phyloP scores from a whole-genome alignment of 2,888 invertebrate genomes.

The Hanleya hanleyi region DNA sequence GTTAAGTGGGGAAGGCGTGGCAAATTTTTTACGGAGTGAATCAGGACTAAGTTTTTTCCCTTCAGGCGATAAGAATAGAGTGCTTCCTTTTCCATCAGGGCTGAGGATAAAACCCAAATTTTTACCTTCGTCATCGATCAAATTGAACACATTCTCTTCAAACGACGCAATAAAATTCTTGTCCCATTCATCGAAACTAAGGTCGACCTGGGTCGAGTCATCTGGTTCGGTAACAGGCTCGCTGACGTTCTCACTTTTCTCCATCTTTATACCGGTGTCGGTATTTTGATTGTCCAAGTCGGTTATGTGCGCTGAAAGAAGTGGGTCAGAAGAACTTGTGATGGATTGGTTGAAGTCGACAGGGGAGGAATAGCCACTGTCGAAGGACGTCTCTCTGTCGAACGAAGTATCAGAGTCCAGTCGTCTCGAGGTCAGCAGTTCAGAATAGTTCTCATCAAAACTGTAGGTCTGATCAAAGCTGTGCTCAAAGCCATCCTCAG shows the following conservation, averaged over 20 bases:
- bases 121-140: not conserved
- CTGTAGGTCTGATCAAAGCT: too few species aligned
- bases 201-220: not conserved
- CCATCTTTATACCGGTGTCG: too few species aligned
- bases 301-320: constrained; percentile 10
- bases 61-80: not conserved
- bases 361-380: constrained; percentile 51
- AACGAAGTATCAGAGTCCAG: too few species aligned
- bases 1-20: not conserved
- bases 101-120: not conserved
- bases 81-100: not conserved
- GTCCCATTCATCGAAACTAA: constrained; percentile 51
- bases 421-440: too few species aligned
- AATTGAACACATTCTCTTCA: constrained; percentile 51
- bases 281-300: too few species aligned
- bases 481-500: too few species aligned
- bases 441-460: too few species aligned
- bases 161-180: constrained; percentile 54
- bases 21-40: not conserved
- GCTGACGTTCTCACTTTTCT: too few species aligned
- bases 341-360: constrained; percentile 16
- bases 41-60: not conserved
- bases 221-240: too few species aligned
- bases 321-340: not conserved
- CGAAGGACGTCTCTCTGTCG: constrained; percentile 42